These are phyloP conservation scores for Etheostoma perlongum DNA, from an alignment of 2,797 vertebrate species.

Conservation along the genomic window DNA sequence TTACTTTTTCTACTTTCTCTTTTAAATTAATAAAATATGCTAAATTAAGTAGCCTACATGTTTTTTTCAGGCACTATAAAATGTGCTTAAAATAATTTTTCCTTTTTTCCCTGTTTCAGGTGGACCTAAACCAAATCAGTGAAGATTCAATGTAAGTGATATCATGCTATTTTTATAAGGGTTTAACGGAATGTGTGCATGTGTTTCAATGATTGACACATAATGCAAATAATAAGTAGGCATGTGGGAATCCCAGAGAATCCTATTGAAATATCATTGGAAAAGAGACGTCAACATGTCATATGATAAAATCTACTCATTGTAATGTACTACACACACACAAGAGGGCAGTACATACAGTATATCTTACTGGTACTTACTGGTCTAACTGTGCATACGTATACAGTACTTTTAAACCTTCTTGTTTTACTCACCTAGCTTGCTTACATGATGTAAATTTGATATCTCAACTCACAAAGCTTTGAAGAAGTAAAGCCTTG, in stretches of 20 bases:
- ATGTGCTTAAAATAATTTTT: not conserved
- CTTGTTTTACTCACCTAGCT: not conserved
- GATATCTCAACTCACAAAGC: not conserved
- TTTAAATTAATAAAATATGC: not conserved
- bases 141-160: conserved; percentile 60
- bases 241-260: not conserved
- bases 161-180: not conserved
- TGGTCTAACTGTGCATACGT: not conserved
- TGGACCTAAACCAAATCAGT: conserved; percentile 12
- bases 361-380: not conserved
- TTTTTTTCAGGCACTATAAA: not conserved
- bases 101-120: conserved; percentile 36
- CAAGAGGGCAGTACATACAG: conserved; percentile 18
- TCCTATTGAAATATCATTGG: not conserved
- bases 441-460: not conserved
- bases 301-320: not conserved
- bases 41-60: too few relatives aligned
- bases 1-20: not conserved
- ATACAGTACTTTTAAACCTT: not conserved
- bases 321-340: not conserved
- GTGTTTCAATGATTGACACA: not conserved
- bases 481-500: not conserved
- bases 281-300: not conserved
- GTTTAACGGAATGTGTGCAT: not conserved
- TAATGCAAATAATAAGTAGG: not conserved